Conservation (phyloP, 2,113 vertebrate species). For the Cephalopterus ornatus region DNA sequence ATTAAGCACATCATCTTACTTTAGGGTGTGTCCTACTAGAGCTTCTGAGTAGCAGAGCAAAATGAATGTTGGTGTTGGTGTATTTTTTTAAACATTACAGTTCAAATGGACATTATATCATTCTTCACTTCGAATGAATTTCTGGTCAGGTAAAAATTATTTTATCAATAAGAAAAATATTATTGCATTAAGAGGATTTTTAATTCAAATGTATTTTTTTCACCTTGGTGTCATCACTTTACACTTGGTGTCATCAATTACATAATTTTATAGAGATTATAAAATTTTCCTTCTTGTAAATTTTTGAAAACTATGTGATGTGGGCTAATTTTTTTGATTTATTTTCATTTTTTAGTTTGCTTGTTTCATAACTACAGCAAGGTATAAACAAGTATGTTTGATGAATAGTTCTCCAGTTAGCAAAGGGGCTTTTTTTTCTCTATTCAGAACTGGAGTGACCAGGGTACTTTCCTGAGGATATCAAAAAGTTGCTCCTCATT, state of each 20-base stretch:
- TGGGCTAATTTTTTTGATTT: background rate
- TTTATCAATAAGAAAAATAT: background rate
- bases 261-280: background rate
- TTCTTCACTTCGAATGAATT: background rate
- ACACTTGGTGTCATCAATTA: background rate
- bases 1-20: background rate
- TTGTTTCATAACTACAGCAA: constrained; percentile 1
- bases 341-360: background rate
- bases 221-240: background rate
- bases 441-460: background rate
- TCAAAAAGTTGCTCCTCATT: background rate
- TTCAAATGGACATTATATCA: background rate
- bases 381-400: background rate
- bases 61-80: background rate
- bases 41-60: background rate
- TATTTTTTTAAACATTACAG: background rate
- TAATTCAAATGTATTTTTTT: background rate
- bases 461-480: background rate
- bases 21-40: background rate
- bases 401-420: background rate
- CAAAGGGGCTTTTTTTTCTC: background rate
- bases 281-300: constrained; percentile 33
- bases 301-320: background rate
- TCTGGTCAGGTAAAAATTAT: background rate
- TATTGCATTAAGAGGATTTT: background rate